Conservation (phyloP, 2,113 vertebrate species). For the Malurus melanocephalus region DNA sequence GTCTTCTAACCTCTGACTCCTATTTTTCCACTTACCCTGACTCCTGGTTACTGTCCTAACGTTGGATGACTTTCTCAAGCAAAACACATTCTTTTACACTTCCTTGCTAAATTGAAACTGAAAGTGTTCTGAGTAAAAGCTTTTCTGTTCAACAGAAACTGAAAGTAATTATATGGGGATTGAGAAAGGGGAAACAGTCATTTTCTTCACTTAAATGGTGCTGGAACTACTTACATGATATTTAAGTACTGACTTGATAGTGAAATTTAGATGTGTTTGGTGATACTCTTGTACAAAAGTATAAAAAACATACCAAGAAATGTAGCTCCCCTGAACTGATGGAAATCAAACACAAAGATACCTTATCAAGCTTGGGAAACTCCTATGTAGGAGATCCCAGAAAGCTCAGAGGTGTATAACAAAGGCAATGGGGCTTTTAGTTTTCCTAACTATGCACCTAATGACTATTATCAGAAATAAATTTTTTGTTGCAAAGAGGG, state of each 20-base stretch:
- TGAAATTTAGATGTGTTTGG: background rate
- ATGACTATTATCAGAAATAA: background rate
- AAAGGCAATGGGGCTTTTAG: background rate
- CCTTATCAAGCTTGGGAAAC: background rate
- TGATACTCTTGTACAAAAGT: background rate
- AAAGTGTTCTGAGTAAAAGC: conserved; percentile 4
- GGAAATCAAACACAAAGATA: background rate
- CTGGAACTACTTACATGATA: background rate
- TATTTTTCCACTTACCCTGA: background rate
- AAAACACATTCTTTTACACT: background rate
- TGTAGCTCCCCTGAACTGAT: background rate
- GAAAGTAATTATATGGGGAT: background rate
- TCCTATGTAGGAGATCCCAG: background rate
- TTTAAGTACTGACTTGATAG: background rate
- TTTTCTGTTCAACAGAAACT: conserved; percentile 23
- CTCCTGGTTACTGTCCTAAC: background rate
- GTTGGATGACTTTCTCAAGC: conserved; percentile 4
- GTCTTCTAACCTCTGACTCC: background rate
- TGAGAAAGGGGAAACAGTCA: background rate
- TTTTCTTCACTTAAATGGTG: background rate
- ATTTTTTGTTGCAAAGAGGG: background rate
- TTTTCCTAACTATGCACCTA: background rate
- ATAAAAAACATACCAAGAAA: background rate
- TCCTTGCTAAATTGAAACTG: conserved; percentile 37
- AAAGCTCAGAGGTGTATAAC: background rate